Evolutionary conservation across 2,113 vertebrate species (phyloP).

Genomic region (Corythoichthys intestinalis): DNA sequence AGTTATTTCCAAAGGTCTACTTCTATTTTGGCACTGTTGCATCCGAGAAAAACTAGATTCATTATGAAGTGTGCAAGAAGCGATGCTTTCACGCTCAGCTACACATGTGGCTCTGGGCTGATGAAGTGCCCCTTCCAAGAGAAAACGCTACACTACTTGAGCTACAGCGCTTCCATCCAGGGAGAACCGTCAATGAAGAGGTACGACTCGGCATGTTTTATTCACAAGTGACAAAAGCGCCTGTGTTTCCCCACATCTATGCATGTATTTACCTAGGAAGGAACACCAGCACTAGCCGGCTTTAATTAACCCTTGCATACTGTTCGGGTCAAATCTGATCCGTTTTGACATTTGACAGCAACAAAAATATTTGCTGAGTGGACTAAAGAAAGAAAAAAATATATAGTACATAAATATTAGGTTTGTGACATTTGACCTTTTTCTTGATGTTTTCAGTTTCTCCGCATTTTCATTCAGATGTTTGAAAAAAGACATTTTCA

Average conservation of each 20-base stretch:
- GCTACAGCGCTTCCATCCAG: constrained; percentile 50
- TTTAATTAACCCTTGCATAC: too few species aligned
- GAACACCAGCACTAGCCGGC: background rate
- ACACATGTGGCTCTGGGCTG: constrained; percentile 58
- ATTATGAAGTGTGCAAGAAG: constrained; percentile 61
- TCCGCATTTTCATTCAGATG: too few species aligned
- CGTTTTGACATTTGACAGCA: too few species aligned
- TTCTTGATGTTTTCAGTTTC: too few species aligned
- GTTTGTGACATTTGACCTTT: too few species aligned
- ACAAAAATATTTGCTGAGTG: too few species aligned
- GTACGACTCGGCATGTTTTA: constrained; percentile 9
- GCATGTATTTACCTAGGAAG: background rate
- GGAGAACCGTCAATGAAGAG: constrained; percentile 22
- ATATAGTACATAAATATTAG: too few species aligned
- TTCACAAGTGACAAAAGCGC: constrained; percentile 17
- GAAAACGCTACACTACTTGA: constrained; percentile 58
- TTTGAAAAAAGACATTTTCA: too few species aligned
- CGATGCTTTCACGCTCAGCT: constrained; percentile 58
- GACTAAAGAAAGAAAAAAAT: too few species aligned
- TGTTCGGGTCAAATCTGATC: too few species aligned
- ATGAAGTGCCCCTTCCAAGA: constrained; percentile 62
- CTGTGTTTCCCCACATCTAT: background rate
- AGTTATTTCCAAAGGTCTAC: background rate
- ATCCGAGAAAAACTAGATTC: constrained; percentile 51
- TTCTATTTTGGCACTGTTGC: constrained; percentile 6